Base-by-base conservation (phyloP, 2,888 invertebrate genomes). In the Chromoteleia sp. region DNA sequence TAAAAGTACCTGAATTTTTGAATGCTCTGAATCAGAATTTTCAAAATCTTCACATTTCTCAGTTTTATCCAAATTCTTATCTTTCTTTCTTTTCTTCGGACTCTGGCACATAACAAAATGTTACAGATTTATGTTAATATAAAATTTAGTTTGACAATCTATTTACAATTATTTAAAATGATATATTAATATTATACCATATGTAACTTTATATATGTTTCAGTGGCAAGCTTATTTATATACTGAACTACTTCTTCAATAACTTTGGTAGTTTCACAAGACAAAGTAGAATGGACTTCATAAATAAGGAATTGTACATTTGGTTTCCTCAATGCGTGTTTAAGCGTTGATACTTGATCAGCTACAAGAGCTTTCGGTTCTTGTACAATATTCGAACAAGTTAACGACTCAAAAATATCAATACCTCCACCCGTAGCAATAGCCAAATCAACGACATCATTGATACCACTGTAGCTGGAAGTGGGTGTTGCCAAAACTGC, bases 271-370 rank as follows among this genome's bases (percentile, higher is more conserved):
- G 97, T 97, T 91, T 97, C 97, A 0, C 95, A 94, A 33, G 94
- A 94, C 43, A 96, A 92, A 59, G 95, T 94, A 0, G 96, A 96
- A 92, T 97, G 96, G 0, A 96, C 96, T 89, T 96, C 96, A 86
- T 97, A 97, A 30, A 97, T 91, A 10, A 97, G 94, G 81, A 97
- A 93, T 88, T 97, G 97, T 19, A 97, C 95, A 92, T 96, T 96
- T 0, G 97, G 97, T 63, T 95, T 94, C 0, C 96, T 96, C 93
- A 97, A 94, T 0, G 96, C 94, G 85, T 95, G 93, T 84, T 94
- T 94, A 8, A 97, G 92, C 0, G 96, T 96, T 85, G 94, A 94
- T 87, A 95, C 93, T 89, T 97, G 97, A 87, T 96, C 96, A 84
- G 95, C 94, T 15, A 96, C 91, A 52, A 96, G 94, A n/a, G 78